phyloP scores from a whole-genome alignment of 53 echinoderm and acorn worm genomes.

The Luidia sarsii region DNA sequence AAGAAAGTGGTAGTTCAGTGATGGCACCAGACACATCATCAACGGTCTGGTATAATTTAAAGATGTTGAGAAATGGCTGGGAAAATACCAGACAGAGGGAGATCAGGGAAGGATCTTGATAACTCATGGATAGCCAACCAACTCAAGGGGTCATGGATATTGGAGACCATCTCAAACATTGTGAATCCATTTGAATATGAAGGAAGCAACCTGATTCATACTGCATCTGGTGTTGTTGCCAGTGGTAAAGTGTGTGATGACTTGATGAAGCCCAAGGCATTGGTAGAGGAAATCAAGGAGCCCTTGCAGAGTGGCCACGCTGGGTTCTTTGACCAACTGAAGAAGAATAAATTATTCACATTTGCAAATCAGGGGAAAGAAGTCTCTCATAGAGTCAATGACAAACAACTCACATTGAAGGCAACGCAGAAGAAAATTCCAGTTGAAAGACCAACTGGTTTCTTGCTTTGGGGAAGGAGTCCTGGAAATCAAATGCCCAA shows the following conservation, averaged over 20 bases:
- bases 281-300: background rate
- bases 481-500: conserved; percentile 3
- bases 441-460: too few relatives aligned
- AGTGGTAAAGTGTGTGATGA: background rate
- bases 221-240: conserved; percentile 11
- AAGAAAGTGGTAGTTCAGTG: too few relatives aligned
- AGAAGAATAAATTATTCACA: conserved; percentile 4
- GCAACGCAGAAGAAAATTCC: too few relatives aligned
- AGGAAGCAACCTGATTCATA: background rate
- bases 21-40: too few relatives aligned
- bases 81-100: too few relatives aligned
- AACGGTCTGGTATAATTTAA: too few relatives aligned
- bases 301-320: background rate
- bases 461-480: conserved; percentile 9
- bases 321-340: background rate
- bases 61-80: too few relatives aligned
- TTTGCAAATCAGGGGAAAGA: conserved; percentile 3
- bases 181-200: conserved; percentile 10
- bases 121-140: background rate
- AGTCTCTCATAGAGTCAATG: background rate
- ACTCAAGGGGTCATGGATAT: conserved; percentile 14
- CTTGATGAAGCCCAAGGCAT: background rate
- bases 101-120: conserved; percentile 3
- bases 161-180: background rate
- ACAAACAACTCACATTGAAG: background rate